These are phyloP conservation scores for Callipepla californica DNA, from an alignment of 2,113 vertebrate genomes.

Conservation along the genomic window DNA sequence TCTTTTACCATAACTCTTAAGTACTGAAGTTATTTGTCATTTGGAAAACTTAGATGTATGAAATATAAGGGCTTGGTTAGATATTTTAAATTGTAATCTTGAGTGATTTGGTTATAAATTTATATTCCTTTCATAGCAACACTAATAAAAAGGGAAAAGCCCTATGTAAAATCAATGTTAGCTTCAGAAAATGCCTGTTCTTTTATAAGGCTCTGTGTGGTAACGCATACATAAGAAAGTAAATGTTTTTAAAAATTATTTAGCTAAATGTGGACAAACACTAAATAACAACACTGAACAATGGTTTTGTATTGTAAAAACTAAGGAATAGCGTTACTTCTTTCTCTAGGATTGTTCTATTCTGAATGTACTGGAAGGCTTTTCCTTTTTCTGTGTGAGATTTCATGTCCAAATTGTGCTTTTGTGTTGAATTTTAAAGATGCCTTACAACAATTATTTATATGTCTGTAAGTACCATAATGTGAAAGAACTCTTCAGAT, in stretches of 20 bases:
- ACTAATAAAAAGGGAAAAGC: background rate
- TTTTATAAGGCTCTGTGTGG: background rate
- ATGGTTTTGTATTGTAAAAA: background rate
- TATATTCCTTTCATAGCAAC: background rate
- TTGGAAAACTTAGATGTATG: background rate
- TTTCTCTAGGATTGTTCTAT: background rate
- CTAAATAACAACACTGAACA: background rate
- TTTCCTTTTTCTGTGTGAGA: background rate
- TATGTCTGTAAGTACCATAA: background rate
- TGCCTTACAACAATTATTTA: background rate
- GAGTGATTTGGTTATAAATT: background rate
- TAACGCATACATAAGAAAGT: background rate
- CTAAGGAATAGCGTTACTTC: background rate
- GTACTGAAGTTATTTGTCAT: background rate
- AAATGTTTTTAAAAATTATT: background rate
- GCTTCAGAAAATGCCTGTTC: background rate
- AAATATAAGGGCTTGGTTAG: background rate
- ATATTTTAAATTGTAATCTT: background rate
- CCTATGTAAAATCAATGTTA: background rate
- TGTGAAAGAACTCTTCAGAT: background rate
- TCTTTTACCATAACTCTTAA: background rate
- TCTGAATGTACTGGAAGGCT: background rate
- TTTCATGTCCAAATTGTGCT: background rate
- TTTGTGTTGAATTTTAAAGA: background rate
- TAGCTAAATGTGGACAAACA: background rate